Percentiles rank a stretch among this genome's conserved stretches.
phyloP scores from a whole-genome alignment of 2,113 vertebrate species.

The Tragelaphus imberbis region DNA sequence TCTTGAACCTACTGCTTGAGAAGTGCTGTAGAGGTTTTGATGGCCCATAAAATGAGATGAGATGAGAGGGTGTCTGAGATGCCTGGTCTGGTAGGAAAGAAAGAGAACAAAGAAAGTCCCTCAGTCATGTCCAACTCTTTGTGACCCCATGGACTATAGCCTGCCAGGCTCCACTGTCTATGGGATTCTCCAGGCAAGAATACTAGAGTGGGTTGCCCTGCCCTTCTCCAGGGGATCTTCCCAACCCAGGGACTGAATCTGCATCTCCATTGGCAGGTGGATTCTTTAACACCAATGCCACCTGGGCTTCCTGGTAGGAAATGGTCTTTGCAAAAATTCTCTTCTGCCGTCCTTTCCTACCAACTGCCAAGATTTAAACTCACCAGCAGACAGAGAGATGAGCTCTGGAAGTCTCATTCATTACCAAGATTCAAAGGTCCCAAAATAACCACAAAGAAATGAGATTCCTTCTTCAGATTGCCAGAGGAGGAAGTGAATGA shows the following conservation, averaged over 20 bases:
- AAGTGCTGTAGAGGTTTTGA: background rate
- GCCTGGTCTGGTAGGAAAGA: background rate
- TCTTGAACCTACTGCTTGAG: background rate
- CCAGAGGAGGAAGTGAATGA: slow-evolving; percentile 40
- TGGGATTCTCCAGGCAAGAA: background rate
- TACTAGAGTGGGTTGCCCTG: background rate
- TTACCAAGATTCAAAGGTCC: slow-evolving; percentile 16
- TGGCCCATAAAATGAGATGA: background rate
- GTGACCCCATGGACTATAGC: background rate
- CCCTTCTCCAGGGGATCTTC: background rate
- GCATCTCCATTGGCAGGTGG: background rate
- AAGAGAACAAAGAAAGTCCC: background rate
- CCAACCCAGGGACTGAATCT: background rate
- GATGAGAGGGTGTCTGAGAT: background rate
- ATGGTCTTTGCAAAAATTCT: background rate
- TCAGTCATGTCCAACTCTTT: background rate
- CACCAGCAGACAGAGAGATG: background rate
- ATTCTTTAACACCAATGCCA: background rate
- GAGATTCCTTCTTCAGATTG: slow-evolving; percentile 30
- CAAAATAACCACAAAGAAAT: slow-evolving; percentile 50
- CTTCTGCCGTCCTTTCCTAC: background rate
- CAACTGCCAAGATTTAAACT: background rate
- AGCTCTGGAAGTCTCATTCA: slow-evolving; percentile 14
- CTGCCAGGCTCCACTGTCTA: background rate
- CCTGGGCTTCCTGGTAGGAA: background rate